phyloP scores from a whole-genome alignment of 2,797 vertebrate species.

The Cichlasoma orientale region DNA sequence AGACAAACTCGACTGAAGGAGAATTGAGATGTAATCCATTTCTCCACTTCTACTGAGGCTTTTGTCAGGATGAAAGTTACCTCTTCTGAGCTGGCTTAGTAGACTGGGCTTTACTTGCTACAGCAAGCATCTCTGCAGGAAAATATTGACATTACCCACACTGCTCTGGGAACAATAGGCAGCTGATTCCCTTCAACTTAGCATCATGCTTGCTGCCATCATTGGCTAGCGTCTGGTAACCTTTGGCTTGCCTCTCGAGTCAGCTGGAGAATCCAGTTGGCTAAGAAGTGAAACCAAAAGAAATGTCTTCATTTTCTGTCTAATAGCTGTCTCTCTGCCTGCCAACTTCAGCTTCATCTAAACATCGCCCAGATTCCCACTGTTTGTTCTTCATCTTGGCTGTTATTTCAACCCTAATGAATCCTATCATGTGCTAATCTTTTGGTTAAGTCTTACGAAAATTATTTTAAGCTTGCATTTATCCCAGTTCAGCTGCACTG shows the following conservation, averaged over 20 bases:
- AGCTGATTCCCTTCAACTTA: background rate
- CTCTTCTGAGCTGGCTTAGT: background rate
- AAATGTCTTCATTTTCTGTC: constrained; percentile 47
- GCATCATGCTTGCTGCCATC: constrained; percentile 2
- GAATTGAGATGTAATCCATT: background rate
- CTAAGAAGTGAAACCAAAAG: constrained; percentile 34
- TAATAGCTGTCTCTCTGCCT: constrained; percentile 28
- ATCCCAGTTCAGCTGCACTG: constrained; percentile 17
- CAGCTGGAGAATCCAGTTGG: constrained; percentile 20
- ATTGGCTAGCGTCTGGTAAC: constrained; percentile 44
- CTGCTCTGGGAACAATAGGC: background rate
- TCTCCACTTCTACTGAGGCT: background rate
- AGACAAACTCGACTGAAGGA: background rate
- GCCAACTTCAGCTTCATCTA: constrained; percentile 26
- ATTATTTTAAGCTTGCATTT: constrained; percentile 30
- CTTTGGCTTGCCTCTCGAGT: constrained; percentile 42
- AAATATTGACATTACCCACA: background rate
- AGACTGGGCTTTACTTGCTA: background rate
- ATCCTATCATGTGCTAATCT: constrained; percentile 33
- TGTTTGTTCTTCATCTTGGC: constrained; percentile 34
- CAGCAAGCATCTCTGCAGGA: background rate
- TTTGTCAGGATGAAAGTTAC: background rate
- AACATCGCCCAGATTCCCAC: constrained; percentile 35
- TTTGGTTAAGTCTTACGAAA: constrained; percentile 3
- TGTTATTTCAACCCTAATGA: constrained; percentile 25